These are phyloP conservation scores for Archocentrus centrarchus DNA, from an alignment of 2,113 vertebrate genomes.

Conservation along the genomic window DNA sequence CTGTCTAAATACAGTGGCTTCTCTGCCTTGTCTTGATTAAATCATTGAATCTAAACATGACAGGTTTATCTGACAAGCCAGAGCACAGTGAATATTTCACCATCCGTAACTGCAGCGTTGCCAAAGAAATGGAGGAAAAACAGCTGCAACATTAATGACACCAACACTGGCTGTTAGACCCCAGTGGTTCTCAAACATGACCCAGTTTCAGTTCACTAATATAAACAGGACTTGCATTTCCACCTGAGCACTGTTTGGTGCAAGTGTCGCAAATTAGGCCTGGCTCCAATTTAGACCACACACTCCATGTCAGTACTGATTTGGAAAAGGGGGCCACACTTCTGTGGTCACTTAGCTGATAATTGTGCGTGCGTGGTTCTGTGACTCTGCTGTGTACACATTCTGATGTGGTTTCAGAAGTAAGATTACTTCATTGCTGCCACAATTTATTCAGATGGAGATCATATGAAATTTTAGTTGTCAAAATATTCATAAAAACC, in stretches of 20 bases:
- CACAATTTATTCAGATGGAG: not conserved
- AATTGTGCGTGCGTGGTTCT: not conserved
- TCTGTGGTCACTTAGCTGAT: not conserved
- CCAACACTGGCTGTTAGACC: constrained; percentile 27
- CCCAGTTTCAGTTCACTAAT: constrained; percentile 49
- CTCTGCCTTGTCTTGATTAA: not conserved
- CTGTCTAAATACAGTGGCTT: not conserved
- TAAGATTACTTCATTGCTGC: not conserved
- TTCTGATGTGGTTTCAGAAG: not conserved
- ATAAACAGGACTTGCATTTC: constrained; percentile 34
- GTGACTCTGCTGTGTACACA: not conserved
- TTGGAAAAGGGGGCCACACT: not conserved
- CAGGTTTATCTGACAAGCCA: not conserved
- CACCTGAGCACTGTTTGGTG: constrained; percentile 28
- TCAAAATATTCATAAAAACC: not conserved
- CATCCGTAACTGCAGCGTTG: not conserved
- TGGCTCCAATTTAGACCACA: not conserved
- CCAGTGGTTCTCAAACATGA: constrained; percentile 41
- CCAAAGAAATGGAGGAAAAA: not conserved
- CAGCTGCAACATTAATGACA: constrained; percentile 11
- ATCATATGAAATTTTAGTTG: not conserved
- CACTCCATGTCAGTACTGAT: not conserved
- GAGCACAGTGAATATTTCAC: not conserved
- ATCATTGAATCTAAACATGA: not conserved
- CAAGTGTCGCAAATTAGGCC: constrained; percentile 24